These are phyloP conservation scores for Pygoscelis adeliae DNA, from an alignment of 2,113 vertebrate species.

Conservation along the genomic window DNA sequence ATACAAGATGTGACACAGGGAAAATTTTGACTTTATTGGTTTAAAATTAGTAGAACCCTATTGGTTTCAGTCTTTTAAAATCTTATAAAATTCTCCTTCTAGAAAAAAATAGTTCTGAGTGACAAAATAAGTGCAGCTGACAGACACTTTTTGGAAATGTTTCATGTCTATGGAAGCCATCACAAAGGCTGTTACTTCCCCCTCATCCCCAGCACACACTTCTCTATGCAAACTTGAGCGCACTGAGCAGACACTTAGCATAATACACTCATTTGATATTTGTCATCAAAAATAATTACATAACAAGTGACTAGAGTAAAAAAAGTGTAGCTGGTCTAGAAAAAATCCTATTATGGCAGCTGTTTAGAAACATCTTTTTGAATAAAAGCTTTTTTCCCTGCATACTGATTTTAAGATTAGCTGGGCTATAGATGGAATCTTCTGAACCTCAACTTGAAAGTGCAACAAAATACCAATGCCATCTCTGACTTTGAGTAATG, in stretches of 20 bases:
- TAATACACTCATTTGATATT: not conserved
- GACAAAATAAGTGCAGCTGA: not conserved
- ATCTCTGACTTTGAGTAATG: not conserved
- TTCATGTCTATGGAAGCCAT: not conserved
- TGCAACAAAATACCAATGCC: not conserved
- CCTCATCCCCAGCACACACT: not conserved
- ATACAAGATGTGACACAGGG: not conserved
- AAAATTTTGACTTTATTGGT: not conserved
- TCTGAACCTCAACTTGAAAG: slow-evolving; percentile 4
- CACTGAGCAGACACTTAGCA: not conserved
- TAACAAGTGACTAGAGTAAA: not conserved
- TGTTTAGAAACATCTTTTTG: not conserved
- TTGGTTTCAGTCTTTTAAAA: not conserved
- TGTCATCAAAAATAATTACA: not conserved
- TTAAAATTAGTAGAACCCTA: not conserved
- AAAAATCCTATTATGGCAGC: not conserved
- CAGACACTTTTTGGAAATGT: not conserved
- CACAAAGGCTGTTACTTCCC: not conserved
- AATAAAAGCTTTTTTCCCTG: not conserved
- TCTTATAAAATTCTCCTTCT: not conserved
- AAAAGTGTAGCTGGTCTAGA: not conserved
- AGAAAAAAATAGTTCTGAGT: not conserved
- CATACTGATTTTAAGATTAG: slow-evolving; percentile 10
- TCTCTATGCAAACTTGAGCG: not conserved
- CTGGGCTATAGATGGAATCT: not conserved